Evolutionary conservation across 2,888 invertebrate species (phyloP).

Genomic region (Oligia fasciuncula): DNA sequence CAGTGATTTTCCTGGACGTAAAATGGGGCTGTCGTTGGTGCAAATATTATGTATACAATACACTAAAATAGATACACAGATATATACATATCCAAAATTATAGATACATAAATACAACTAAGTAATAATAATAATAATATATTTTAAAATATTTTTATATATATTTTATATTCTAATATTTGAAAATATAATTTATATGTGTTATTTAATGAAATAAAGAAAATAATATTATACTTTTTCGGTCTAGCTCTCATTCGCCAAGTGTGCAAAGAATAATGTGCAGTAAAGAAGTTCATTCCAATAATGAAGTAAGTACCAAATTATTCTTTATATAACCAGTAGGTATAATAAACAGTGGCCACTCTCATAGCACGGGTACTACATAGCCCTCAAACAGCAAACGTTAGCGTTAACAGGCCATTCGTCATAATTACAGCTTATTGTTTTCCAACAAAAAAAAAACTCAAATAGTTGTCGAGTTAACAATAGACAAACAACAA

Average conservation of each 20-base stretch:
- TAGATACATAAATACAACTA: no score
- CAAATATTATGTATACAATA: no score
- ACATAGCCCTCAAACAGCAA: slow-evolving; percentile 11
- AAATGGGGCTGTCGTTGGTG: no score
- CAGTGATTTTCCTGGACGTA: no score
- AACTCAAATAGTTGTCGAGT: slow-evolving; percentile 76
- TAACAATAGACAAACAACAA: slow-evolving; percentile 81
- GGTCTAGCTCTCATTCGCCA: not conserved
- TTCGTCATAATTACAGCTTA: slow-evolving; percentile 73
- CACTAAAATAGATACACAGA: no score
- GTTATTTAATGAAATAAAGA: no score
- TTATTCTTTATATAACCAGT: not conserved
- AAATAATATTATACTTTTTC: no score
- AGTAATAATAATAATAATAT: no score
- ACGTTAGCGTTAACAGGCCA: slow-evolving; percentile 47
- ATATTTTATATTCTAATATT: no score
- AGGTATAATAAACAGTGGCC: not conserved
- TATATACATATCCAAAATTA: no score
- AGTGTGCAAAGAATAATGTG: not conserved
- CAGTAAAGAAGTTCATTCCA: not conserved
- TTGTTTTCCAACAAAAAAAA: slow-evolving; percentile 77
- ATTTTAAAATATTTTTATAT: no score
- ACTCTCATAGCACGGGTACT: not conserved
- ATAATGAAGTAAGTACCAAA: not conserved
- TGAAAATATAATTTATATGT: no score